Conservation (phyloP, 2,797 vertebrate species). For the Menidia menidia region DNA sequence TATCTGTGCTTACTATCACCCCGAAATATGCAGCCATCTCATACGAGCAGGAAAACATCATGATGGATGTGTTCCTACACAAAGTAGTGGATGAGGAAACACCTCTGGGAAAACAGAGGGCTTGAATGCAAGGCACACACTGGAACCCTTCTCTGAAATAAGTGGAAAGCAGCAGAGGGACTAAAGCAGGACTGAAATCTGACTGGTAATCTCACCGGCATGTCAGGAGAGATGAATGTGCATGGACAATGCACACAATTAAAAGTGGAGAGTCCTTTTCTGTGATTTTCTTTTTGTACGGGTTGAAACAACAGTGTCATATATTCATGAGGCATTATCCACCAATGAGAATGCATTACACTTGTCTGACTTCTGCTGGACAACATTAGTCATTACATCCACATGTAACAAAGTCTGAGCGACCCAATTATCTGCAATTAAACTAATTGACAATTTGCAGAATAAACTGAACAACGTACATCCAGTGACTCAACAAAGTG, state of each 20-base stretch:
- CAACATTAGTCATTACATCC: constrained; percentile 66
- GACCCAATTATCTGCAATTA: background rate
- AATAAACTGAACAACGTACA: no score
- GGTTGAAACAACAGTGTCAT: constrained; percentile 13
- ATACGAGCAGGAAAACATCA: constrained; percentile 48
- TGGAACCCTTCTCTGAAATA: constrained; percentile 58
- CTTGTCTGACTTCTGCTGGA: constrained; percentile 81
- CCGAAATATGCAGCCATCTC: constrained; percentile 40
- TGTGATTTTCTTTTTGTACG: constrained; percentile 6
- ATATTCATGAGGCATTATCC: constrained; percentile 16
- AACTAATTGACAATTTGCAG: no score
- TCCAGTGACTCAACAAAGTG: no score
- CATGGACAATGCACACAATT: constrained; percentile 15
- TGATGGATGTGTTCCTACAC: constrained; percentile 66
- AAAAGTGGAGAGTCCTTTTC: constrained; percentile 4
- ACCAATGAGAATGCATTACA: constrained; percentile 46
- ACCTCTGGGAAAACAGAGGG: constrained; percentile 50
- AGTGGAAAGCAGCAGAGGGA: constrained; percentile 57
- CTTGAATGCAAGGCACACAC: constrained; percentile 34
- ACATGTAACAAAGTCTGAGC: background rate
- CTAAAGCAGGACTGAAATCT: constrained; percentile 36
- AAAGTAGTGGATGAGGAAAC: constrained; percentile 32
- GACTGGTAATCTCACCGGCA: constrained; percentile 39
- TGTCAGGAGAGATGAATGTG: constrained; percentile 23
- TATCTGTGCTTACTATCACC: constrained; percentile 21